phyloP scores from a whole-genome alignment of 2,888 invertebrate genomes.

The Caenorhabditis japonica region DNA sequence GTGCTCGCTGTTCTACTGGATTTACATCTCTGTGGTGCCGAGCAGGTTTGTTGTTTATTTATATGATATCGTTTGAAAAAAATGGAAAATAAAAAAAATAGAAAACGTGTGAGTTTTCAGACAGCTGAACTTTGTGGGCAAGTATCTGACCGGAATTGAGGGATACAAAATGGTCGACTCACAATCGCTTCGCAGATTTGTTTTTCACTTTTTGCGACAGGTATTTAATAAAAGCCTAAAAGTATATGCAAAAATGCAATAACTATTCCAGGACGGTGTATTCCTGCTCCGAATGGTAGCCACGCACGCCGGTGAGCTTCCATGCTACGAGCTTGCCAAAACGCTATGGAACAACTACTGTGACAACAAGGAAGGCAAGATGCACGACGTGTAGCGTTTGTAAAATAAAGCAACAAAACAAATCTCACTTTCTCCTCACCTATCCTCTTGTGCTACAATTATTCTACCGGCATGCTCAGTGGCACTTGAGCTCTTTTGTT shows the following conservation, averaged over 20 bases:
- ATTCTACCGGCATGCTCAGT: not conserved
- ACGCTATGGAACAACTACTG: slow-evolving; percentile 76
- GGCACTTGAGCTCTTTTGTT: too few relatives aligned
- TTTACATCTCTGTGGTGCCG: slow-evolving; percentile 76
- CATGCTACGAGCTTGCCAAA: slow-evolving; percentile 77
- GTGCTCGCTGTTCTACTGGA: slow-evolving; percentile 77
- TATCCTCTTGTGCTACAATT: slow-evolving; percentile 4
- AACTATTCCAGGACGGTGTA: slow-evolving; percentile 73
- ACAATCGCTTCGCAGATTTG: slow-evolving; percentile 76
- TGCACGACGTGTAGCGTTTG: slow-evolving; percentile 74
- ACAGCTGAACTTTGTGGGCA: slow-evolving; percentile 77
- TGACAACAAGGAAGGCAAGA: slow-evolving; percentile 77
- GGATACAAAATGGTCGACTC: slow-evolving; percentile 78
- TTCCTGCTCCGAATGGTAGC: slow-evolving; percentile 77
- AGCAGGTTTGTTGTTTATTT: slow-evolving; percentile 66
- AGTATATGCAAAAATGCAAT: too few relatives aligned
- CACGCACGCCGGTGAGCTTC: slow-evolving; percentile 77
- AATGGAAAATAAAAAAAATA: slow-evolving; percentile 2
- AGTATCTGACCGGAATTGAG: slow-evolving; percentile 77
- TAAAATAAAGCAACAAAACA: too few relatives aligned
- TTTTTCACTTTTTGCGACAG: slow-evolving; percentile 76
- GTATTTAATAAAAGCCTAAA: too few relatives aligned
- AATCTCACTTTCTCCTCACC: slow-evolving; percentile 22
- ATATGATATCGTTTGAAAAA: not conserved
- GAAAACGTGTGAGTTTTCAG: slow-evolving; percentile 57